These are phyloP conservation scores for Perizoma affinitatum DNA, from an alignment of 2,888 invertebrate genomes.

Conservation along the genomic window DNA sequence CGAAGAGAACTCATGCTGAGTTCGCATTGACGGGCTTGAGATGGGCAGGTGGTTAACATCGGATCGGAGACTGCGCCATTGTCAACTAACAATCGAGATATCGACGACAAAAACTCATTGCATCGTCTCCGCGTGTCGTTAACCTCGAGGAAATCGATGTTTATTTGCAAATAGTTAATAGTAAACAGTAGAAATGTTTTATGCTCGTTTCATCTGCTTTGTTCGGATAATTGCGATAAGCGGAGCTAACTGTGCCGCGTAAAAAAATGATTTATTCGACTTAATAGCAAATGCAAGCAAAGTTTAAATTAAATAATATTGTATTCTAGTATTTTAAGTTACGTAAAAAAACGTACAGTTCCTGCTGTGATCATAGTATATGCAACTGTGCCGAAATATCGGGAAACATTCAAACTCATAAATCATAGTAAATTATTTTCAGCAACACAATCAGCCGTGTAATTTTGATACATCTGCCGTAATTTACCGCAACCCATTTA, in stretches of 20 bases:
- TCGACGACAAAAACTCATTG: constrained; percentile 51
- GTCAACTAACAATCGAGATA: constrained; percentile 58
- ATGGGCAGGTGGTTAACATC: constrained; percentile 39
- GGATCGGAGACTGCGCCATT: constrained; percentile 50
- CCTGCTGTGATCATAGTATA: too few species aligned
- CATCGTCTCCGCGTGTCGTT: constrained; percentile 54
- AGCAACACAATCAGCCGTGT: too few species aligned
- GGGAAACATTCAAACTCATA: too few species aligned
- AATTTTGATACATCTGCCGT: too few species aligned
- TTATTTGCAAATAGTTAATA: constrained; percentile 40
- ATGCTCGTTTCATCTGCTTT: constrained; percentile 41
- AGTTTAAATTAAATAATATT: background rate
- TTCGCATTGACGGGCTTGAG: constrained; percentile 25
- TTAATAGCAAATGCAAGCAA: constrained; percentile 7
- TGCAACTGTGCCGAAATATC: too few species aligned
- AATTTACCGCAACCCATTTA: too few species aligned
- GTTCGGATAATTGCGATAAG: constrained; percentile 30
- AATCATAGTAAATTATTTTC: too few species aligned
- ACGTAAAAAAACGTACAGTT: too few species aligned
- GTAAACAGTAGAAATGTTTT: constrained; percentile 40
- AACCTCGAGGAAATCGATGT: constrained; percentile 65
- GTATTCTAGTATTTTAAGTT: too few species aligned
- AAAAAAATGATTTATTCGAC: constrained; percentile 15
- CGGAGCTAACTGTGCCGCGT: constrained; percentile 13
- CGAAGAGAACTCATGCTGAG: constrained; percentile 21